Base-by-base conservation (phyloP, 2,888 invertebrate species). In the Teleiodes luculella region DNA sequence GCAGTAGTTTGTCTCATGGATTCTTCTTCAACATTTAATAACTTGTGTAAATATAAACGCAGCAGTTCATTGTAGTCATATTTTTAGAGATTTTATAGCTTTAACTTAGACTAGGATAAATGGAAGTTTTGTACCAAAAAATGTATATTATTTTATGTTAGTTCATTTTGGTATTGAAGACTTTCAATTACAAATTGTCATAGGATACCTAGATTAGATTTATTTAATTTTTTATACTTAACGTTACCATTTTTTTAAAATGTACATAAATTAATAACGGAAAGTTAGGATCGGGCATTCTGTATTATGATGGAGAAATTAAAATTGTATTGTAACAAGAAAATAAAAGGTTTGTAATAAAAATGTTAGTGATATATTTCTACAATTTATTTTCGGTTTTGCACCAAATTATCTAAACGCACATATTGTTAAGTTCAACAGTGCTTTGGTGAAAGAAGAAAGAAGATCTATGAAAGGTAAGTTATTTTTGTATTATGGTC, bases 71-170 rank as follows among this genome's bases (percentile, higher is more conserved):
- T 80, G 68, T 84, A 88, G 87, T 89, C 86, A 88, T 83, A 82
- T 71, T 72, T 64, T 78, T 81, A 83, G 74, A 81, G 76, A 76
- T 78, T 55, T 68, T 67, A 84, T 86, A 89, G 89, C 89, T 89
- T 89, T 89, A 89, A 86, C 66, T 72, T 81, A 86, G 76, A 59
- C 76, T 78, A 70, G 72, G 71, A 71, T 72, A 64, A 33, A 69
- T 74, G 82, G 77, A 87, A 85, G 85, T 82, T 87, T 73, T 77
- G 75, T 85, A 86, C 87, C 88, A 86, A 89, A 89, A 83, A 86
- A 75, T 87, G 81, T 87, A 83, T 85, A 86, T 85, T 86, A 68
- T 76, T 63, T 66, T 66, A 68, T 78, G 75, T 80, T 83, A 83
- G 78, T 78, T 80, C 64, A 73, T 79, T 83, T 86, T 88, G 88